Conservation (phyloP, 2,888 invertebrate genomes). For the Dryomyza anilis region DNA sequence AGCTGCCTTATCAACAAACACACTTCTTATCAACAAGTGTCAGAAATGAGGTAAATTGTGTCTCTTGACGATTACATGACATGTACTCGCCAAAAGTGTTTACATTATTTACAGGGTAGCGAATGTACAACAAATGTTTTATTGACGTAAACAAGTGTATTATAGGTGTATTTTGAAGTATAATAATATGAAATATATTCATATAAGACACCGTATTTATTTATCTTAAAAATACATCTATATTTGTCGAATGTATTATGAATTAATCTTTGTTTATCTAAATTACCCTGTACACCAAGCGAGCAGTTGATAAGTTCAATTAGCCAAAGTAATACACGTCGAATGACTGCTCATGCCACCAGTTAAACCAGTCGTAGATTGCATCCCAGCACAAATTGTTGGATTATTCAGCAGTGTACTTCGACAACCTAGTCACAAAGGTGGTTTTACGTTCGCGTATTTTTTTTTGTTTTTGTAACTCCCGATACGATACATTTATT, state of each 20-base stretch:
- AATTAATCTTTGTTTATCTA: too few relatives aligned
- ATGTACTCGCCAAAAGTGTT: neutral
- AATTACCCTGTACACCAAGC: conserved; percentile 2
- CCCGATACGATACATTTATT: too few relatives aligned
- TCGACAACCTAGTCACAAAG: too few relatives aligned
- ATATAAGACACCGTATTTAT: too few relatives aligned
- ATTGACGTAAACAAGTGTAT: too few relatives aligned
- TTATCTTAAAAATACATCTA: too few relatives aligned
- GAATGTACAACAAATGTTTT: too few relatives aligned
- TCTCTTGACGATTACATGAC: conserved; percentile 21
- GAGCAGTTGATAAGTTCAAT: neutral
- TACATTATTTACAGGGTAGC: neutral
- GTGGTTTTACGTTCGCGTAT: too few relatives aligned
- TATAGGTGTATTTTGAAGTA: too few relatives aligned
- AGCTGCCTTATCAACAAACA: neutral
- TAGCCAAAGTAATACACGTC: neutral
- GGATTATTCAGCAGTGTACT: neutral
- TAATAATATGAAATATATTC: too few relatives aligned
- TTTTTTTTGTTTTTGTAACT: too few relatives aligned
- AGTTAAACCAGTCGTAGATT: neutral
- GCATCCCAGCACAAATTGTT: conserved; percentile 7
- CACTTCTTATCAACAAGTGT: neutral
- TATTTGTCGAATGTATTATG: too few relatives aligned
- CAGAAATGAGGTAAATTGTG: neutral
- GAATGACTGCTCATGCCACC: neutral